Evolutionary conservation across 2,797 vertebrate genomes (phyloP).

Genomic region (Anas bahamensis): DNA sequence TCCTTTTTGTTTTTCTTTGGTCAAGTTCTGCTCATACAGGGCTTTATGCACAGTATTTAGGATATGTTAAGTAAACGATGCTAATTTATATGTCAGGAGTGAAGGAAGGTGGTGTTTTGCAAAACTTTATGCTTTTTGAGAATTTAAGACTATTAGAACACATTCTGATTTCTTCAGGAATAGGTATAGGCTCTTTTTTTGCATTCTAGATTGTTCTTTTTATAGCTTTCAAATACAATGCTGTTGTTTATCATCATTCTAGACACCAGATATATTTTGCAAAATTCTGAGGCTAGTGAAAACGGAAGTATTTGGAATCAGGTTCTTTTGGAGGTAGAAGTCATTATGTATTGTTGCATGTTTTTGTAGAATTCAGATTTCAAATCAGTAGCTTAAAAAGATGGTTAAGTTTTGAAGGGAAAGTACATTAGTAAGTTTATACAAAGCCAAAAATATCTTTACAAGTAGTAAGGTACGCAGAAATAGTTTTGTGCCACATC

Average conservation of each 20-base stretch:
- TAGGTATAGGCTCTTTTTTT: accelerated
- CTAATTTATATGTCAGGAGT: neutral
- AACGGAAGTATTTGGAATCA: neutral
- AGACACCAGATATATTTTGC: neutral
- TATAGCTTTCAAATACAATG: neutral
- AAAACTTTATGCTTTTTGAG: neutral
- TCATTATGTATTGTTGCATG: neutral
- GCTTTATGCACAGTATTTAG: neutral
- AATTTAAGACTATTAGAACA: neutral
- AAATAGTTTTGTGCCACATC: neutral
- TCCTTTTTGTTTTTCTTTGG: neutral
- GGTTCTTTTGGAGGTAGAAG: neutral
- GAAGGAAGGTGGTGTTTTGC: neutral
- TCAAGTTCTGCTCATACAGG: neutral
- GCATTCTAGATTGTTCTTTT: neutral
- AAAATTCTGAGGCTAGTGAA: neutral
- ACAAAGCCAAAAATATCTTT: neutral
- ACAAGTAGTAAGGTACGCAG: neutral
- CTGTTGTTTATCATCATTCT: neutral
- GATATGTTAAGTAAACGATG: neutral
- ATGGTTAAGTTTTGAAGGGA: neutral
- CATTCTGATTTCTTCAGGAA: neutral
- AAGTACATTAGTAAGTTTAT: neutral
- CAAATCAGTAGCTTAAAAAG: neutral
- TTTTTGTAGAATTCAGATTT: neutral